Conservation (phyloP, 2,113 vertebrate species). For the Neoarius graeffei region DNA sequence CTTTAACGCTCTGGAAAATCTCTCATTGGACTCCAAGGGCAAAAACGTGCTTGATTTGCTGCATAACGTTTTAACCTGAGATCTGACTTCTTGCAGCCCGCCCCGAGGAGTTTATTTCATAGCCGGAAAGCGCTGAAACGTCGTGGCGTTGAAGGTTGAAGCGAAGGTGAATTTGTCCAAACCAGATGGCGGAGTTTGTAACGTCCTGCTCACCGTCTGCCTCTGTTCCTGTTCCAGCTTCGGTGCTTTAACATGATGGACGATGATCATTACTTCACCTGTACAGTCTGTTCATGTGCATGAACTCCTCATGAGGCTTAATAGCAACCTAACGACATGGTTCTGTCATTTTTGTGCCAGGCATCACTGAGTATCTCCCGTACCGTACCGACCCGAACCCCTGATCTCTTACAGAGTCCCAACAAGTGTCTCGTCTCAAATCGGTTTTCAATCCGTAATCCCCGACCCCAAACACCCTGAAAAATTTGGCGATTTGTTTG, state of each 20-base stretch:
- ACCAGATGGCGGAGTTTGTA: background rate
- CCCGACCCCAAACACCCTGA: too few relatives aligned
- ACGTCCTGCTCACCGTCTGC: background rate
- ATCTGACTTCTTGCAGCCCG: constrained; percentile 15
- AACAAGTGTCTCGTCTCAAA: constrained; percentile 27
- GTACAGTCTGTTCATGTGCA: constrained; percentile 32
- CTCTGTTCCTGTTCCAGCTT: constrained; percentile 8
- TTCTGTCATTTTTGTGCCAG: constrained; percentile 72
- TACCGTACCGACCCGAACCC: background rate
- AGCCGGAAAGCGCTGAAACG: background rate
- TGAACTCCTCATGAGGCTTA: constrained; percentile 31
- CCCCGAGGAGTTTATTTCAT: background rate
- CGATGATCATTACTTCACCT: background rate
- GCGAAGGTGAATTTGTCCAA: background rate
- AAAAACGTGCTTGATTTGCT: background rate
- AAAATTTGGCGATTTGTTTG: constrained; percentile 6
- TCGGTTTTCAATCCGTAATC: constrained; percentile 48
- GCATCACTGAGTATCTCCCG: constrained; percentile 49
- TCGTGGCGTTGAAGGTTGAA: background rate
- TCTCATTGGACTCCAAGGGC: background rate
- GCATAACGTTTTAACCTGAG: background rate
- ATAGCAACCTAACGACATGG: constrained; percentile 50
- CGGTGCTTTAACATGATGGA: constrained; percentile 18
- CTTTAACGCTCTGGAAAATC: background rate
- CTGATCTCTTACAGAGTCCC: background rate